These are phyloP conservation scores for Daktulosphaira vitifoliae DNA, from an alignment of 1,140 invertebrate species.

Conservation along the genomic window DNA sequence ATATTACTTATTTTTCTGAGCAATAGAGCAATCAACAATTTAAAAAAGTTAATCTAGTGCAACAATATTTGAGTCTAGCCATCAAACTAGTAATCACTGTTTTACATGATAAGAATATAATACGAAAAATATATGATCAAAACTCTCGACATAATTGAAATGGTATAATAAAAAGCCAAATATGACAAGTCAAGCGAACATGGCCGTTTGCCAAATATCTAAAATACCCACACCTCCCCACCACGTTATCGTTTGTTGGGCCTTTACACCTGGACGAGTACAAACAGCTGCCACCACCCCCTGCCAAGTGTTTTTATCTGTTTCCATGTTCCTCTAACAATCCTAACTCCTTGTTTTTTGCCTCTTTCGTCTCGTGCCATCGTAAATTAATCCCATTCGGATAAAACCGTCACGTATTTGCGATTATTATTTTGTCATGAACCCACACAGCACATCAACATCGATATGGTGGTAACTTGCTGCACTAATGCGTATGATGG, in stretches of 20 bases:
- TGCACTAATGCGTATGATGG: too few species aligned
- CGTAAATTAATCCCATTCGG: slow-evolving; percentile 8
- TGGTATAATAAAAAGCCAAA: background rate
- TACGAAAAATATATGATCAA: too few species aligned
- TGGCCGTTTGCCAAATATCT: slow-evolving; percentile 23
- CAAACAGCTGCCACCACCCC: slow-evolving; percentile 5
- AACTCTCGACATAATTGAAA: too few species aligned
- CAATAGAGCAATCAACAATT: too few species aligned
- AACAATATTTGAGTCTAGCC: too few species aligned
- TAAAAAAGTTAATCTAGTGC: too few species aligned
- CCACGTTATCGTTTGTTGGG: background rate
- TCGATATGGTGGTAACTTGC: too few species aligned
- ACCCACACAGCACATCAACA: too few species aligned
- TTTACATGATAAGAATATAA: too few species aligned
- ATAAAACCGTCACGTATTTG: slow-evolving; percentile 16
- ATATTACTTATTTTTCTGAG: too few species aligned
- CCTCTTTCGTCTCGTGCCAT: background rate
- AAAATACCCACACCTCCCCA: slow-evolving; percentile 2
- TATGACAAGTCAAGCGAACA: slow-evolving; percentile 1
- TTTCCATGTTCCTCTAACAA: background rate
- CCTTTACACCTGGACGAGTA: slow-evolving; percentile 30
- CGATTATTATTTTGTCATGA: background rate
- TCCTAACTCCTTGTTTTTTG: too few species aligned
- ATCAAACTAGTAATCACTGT: too few species aligned
- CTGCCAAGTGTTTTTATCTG: background rate